Base-by-base conservation (phyloP, 2,888 invertebrate genomes). In the Venusia cambrica region DNA sequence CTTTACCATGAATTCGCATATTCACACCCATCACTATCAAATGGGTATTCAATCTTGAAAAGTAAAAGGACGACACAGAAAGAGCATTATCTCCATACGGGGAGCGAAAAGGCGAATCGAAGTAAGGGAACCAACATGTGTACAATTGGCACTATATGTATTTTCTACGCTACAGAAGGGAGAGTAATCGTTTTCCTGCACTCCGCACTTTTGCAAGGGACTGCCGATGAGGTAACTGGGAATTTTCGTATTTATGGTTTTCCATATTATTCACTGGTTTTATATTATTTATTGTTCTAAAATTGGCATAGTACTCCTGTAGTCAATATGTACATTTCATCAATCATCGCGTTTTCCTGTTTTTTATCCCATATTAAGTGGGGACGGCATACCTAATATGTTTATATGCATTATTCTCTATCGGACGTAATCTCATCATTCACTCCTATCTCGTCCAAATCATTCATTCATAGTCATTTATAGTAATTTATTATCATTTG, bases 91-190 rank as follows among this genome's bases (percentile, higher is more conserved):
- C 70, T 63, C 50, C 53, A 57, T 61, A 51, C 38, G 31, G 51
- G 46, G 55, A 57, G 57, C 56, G 61, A 57, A 64, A 72, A 68
- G 54, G 53, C 59, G 57, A 57, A 53, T 54, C 56, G 60, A 57
- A 64, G 57, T 51, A 49, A 60, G 66, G 72, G 73, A 76, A 69
- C 62, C 55, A 58, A 59, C 78, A 80, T 69, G 65, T 77, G 73
- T 71, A 66, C 72, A 70, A 80, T 78, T 72, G 76, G 67, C 68
- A 71, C 66, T 64, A 65, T 65, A 64, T 75, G 65, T 67, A 65
- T 66, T 71, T 67, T 60, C 57, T 60, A 51, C 53, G 54, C 51
- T 54, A 52, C 45, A 30, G 41, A 51, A 49, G 58, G 61, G 58
- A 56, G 60, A 57, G 45, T 78, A 73, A 74, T 73, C 70, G 78